Conservation (phyloP, 2,113 vertebrate species). For the Chaenocephalus aceratus region DNA sequence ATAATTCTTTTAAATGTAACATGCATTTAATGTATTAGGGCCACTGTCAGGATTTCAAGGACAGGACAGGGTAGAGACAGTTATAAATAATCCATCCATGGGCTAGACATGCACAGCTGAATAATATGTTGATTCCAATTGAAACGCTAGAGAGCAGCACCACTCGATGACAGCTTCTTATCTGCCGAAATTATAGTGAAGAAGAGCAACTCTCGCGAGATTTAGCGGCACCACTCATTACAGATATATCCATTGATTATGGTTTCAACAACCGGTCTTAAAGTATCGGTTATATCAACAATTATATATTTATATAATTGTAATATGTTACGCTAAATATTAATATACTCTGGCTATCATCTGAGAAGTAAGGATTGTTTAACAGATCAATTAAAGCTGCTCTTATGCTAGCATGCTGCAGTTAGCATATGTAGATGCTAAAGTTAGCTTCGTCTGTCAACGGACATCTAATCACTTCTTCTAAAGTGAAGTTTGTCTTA, state of each 20-base stretch:
- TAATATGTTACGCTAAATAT: neutral
- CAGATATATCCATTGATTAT: neutral
- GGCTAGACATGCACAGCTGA: no score
- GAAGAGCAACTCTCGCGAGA: conserved; percentile 55
- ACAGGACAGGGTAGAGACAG: no score
- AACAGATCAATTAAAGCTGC: neutral
- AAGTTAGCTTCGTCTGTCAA: conserved; percentile 23
- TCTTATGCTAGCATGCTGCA: neutral
- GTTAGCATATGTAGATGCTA: conserved; percentile 42
- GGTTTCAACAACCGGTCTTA: neutral
- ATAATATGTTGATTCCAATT: neutral
- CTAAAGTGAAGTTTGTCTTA: neutral
- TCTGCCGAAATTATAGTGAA: neutral
- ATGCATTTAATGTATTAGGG: no score
- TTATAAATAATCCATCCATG: no score
- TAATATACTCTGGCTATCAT: neutral
- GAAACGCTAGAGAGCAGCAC: conserved; percentile 23
- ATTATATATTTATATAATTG: neutral
- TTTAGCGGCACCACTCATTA: neutral
- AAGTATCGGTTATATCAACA: neutral
- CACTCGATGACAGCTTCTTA: accelerated
- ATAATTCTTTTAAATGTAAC: no score
- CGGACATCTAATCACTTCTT: neutral
- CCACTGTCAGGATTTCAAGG: no score
- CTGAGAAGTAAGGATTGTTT: neutral